These are phyloP conservation scores for Cenopis cana DNA, from an alignment of 2,888 invertebrate species.

Conservation along the genomic window DNA sequence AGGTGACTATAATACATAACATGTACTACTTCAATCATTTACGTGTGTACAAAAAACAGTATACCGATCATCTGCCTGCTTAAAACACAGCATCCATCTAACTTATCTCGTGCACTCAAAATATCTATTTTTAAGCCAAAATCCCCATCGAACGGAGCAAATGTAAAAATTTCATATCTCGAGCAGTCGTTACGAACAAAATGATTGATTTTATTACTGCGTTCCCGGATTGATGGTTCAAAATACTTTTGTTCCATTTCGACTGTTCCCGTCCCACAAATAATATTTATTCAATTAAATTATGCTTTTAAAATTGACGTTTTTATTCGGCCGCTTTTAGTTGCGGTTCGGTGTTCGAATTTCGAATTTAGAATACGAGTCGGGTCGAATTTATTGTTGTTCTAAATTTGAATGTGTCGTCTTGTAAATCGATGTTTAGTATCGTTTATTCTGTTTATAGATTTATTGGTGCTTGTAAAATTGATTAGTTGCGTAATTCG, in stretches of 20 bases:
- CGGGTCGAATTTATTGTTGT: slow-evolving; percentile 34
- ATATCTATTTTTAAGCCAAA: slow-evolving; percentile 81
- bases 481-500: slow-evolving; percentile 2
- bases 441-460: slow-evolving; percentile 31
- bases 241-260: slow-evolving; percentile 60
- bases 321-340: slow-evolving; percentile 43
- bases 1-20: slow-evolving; percentile 47
- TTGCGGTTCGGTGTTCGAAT: slow-evolving; percentile 34
- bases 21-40: slow-evolving; percentile 44
- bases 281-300: slow-evolving; percentile 52
- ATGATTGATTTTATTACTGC: slow-evolving; percentile 82
- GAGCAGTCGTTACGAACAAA: slow-evolving; percentile 67
- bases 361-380: slow-evolving; percentile 38
- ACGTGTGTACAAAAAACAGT: slow-evolving; percentile 61
- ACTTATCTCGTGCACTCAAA: slow-evolving; percentile 82
- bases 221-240: slow-evolving; percentile 73
- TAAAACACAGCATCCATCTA: slow-evolving; percentile 73
- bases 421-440: slow-evolving; percentile 28
- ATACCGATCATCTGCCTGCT: slow-evolving; percentile 69
- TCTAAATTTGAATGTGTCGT: slow-evolving; percentile 35
- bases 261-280: slow-evolving; percentile 61
- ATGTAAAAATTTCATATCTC: slow-evolving; percentile 79
- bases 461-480: slow-evolving; percentile 36
- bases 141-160: slow-evolving; percentile 57
- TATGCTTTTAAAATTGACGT: slow-evolving; percentile 44